These are phyloP conservation scores for Mergus octosetaceus DNA, from an alignment of 2,797 vertebrate genomes.

Conservation along the genomic window DNA sequence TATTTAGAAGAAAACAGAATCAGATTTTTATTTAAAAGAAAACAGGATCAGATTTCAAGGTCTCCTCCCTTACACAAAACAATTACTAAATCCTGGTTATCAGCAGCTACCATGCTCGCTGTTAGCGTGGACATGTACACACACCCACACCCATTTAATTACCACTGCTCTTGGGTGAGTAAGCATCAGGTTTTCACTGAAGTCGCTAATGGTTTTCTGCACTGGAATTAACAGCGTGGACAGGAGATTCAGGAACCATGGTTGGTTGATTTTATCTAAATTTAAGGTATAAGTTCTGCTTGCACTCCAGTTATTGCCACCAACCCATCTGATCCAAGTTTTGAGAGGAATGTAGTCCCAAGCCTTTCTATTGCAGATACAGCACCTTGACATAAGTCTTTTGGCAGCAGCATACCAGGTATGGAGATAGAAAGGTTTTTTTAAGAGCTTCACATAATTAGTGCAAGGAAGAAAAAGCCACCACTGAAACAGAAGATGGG, in stretches of 20 bases:
- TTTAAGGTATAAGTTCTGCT: conserved; percentile 11
- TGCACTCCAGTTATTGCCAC: background rate
- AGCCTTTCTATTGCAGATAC: background rate
- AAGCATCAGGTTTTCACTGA: conserved; percentile 26
- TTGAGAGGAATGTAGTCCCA: background rate
- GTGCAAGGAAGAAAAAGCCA: conserved; percentile 3
- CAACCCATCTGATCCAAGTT: background rate
- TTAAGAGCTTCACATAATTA: background rate
- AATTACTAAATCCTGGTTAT: conserved; percentile 21
- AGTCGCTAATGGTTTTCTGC: conserved; percentile 5
- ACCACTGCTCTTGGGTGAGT: background rate
- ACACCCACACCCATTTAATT: conserved; percentile 27
- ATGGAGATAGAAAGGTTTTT: background rate
- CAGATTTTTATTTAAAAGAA: background rate
- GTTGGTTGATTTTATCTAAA: background rate
- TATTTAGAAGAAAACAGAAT: background rate
- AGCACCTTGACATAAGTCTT: conserved; percentile 1
- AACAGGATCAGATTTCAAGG: background rate
- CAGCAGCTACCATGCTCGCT: background rate
- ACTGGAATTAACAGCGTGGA: background rate
- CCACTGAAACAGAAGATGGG: background rate
- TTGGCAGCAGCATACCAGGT: conserved; percentile 22
- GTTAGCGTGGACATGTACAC: background rate
- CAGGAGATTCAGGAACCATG: background rate
- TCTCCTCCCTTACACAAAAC: background rate